Evolutionary conservation across 2,797 vertebrate genomes (phyloP), one percentile per base, ranked within the genome.

Genomic region (Manis crassicaudata): DNA sequence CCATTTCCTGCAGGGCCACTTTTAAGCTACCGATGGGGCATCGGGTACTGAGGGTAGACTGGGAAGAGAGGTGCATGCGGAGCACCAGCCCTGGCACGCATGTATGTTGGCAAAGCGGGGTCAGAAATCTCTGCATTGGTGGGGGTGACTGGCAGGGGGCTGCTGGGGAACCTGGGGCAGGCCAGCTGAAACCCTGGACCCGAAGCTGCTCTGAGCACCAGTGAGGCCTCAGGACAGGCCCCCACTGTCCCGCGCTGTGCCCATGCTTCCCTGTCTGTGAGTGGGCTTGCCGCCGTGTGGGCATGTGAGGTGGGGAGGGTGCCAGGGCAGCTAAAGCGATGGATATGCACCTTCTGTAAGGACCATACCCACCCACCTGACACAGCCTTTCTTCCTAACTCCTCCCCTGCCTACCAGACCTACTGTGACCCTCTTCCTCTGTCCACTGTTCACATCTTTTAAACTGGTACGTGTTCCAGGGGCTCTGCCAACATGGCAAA

Each of bases 41-140:
- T 14, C 16, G 46, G 46, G 46, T 46, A 8, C 3, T 14, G 63
- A 62, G 20, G 21, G 1, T 0, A 0, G 32, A 8, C 0, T 11
- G 29, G 79, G 43, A 67, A 40, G 37, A 62, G 37, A 62, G 14
- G 18, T 1, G 8, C 11, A 3, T 1, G 23, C 3, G 4, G 58
- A 67, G 62, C 35, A 17, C 43, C 0, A 0, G n/a, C 70, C 40
- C 40, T 4, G 3, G 37, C 37, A 25, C 7, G 16, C 4, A 52
- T 20, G 20, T 0, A 0, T 0, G 40, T 2, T 56, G 16, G 32
- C 43, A 20, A 2, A 65, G 37, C 1, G 43, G n/a, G 83, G 10
- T 1, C 21, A 27, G 68, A 54, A 40, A 32, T 14, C 32, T 43
- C 35, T 37, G 32, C 54, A 0, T 35, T 4, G 0, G 2, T 0